These are phyloP conservation scores for Tenthredo livida DNA, from an alignment of 2,888 invertebrate species.

Conservation along the genomic window DNA sequence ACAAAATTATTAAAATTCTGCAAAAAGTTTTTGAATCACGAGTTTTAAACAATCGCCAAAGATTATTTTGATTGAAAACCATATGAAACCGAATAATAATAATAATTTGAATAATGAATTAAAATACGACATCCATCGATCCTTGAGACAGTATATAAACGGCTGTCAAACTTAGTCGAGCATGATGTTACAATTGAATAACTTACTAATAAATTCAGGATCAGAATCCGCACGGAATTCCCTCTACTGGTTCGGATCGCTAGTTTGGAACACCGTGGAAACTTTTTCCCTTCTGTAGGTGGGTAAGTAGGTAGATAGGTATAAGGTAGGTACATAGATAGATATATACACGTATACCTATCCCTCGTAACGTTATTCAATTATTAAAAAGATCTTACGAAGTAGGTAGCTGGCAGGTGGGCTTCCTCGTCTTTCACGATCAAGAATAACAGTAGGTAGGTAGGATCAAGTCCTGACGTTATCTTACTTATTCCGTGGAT, in stretches of 20 bases:
- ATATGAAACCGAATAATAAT: no score
- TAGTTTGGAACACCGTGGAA: slow-evolving; percentile 12
- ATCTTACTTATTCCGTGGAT: slow-evolving; percentile 17
- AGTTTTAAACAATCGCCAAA: no score
- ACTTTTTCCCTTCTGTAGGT: background rate
- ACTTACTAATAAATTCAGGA: slow-evolving; percentile 19
- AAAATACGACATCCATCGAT: background rate
- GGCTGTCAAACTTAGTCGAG: slow-evolving; percentile 4
- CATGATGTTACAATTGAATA: slow-evolving; percentile 10
- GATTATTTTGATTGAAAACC: no score
- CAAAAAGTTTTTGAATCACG: no score
- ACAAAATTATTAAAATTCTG: no score
- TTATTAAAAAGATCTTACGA: slow-evolving; percentile 22
- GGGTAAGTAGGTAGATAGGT: background rate
- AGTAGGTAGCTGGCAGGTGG: slow-evolving; percentile 24
- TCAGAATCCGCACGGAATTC: slow-evolving; percentile 14
- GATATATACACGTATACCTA: background rate
- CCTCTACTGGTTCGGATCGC: background rate
- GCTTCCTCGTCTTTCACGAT: slow-evolving; percentile 5
- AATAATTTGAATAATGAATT: background rate
- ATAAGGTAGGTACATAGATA: background rate
- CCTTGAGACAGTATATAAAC: background rate
- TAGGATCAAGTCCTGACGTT: background rate
- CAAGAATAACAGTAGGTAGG: slow-evolving; percentile 11
- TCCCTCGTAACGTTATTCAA: slow-evolving; percentile 6